Base-by-base conservation (phyloP, 1,140 invertebrate genomes). In the Calephelis virginiensis region DNA sequence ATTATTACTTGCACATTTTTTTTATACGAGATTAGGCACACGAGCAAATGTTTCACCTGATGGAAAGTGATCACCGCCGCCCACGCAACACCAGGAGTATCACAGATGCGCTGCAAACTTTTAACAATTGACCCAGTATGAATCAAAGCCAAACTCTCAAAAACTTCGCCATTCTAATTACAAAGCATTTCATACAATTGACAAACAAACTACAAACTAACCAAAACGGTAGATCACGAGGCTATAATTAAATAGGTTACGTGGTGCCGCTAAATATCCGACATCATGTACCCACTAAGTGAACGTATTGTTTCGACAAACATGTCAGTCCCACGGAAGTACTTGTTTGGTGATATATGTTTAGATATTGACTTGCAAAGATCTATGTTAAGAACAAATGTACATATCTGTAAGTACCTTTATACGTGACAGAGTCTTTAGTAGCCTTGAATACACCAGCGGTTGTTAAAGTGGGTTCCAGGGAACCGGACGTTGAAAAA, bases 211-310 rank as follows among this genome's bases (percentile, higher is more conserved):
- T 66, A 45, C 50, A 67, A 28, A 60, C 63, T 50, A 66, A 68
- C 72, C 70, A 76, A 74, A 78, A 65, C 68, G 47, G 70, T 69
- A 60, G 65, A 74, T 78, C 72, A 76, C 76, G 74, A 74, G 53
- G 67, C 50, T 65, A 73, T 77, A 79, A 79, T 75, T 75, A 75
- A 70, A 72, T 56, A 56, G 53, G 53, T 14, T 28, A 56, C 28
- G 53, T 28, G 17, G 14, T 56, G 53, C 17, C 53, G 53, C 53
- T 56, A 56, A 56, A 56, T 28, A 56, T 28, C 17, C 14, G 53
- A 56, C 63, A 77, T 77, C 64, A 77, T 77, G 69, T 67, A 60
- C 71, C 40, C 64, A 67, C 75, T 77, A 75, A 75, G 60, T 67
- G 68, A 48, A 48, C 47, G 66, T 73, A 75, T 71, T 73, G 71